These are phyloP conservation scores for Endotricha flammealis DNA, from an alignment of 2,888 invertebrate species.

Conservation along the genomic window DNA sequence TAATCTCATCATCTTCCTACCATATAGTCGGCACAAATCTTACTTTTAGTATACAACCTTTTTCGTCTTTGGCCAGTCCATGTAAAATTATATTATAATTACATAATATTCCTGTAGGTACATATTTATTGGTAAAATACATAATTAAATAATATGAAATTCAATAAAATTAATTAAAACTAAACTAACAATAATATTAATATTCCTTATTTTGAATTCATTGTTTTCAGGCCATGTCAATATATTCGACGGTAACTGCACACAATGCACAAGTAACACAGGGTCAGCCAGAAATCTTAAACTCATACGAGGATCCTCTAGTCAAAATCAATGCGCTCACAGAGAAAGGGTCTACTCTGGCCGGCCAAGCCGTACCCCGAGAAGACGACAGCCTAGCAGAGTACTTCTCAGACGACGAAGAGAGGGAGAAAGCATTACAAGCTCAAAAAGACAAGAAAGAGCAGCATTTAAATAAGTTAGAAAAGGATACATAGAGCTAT, in stretches of 20 bases:
- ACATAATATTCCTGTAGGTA: too few relatives aligned
- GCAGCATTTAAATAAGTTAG: constrained; percentile 43
- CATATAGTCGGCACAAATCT: too few relatives aligned
- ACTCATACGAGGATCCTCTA: constrained; percentile 48
- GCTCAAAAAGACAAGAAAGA: constrained; percentile 55
- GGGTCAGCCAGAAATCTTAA: constrained; percentile 34
- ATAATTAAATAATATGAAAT: too few relatives aligned
- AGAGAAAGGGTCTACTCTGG: constrained; percentile 52
- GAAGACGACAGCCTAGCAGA: constrained; percentile 61
- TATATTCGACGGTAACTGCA: constrained; percentile 76
- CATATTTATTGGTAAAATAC: too few relatives aligned
- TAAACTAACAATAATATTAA: too few relatives aligned
- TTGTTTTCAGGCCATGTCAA: constrained; percentile 78
- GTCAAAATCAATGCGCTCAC: constrained; percentile 49
- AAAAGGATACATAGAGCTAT: constrained; percentile 55
- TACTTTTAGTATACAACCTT: too few relatives aligned
- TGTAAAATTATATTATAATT: too few relatives aligned
- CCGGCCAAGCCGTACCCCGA: constrained; percentile 44
- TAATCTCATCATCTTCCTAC: too few relatives aligned
- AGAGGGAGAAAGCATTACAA: constrained; percentile 60
- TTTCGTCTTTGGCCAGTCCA: too few relatives aligned
- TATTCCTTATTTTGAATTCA: constrained; percentile 12
- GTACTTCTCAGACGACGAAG: constrained; percentile 74
- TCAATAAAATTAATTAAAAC: too few relatives aligned
- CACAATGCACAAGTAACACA: constrained; percentile 42